Evolutionary conservation across 2,113 vertebrate species (phyloP), one percentile per base, ranked within the genome.

Genomic region (Toxotes jaculatrix): DNA sequence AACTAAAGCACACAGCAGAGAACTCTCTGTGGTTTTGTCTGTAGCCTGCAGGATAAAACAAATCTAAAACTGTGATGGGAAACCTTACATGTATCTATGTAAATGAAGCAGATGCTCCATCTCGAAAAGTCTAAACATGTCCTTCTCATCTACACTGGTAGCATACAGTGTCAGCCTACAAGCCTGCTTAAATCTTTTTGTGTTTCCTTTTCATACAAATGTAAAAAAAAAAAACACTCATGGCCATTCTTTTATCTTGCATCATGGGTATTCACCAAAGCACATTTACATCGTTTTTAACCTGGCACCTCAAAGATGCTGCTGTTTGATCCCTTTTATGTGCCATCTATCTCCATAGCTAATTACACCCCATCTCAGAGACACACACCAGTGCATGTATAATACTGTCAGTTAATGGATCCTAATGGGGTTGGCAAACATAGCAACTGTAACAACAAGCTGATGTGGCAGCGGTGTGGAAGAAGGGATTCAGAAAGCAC

Each of bases 351-450:
- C 68, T 77, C 66, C 80, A 65, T 17, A 36, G 77, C 79, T 88
- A 90, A 92, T 92, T 90, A 80, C 73, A 80, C n/a, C 65, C 38
- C 42, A 1, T 89, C 85, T 87, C 82, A 62, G 84, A 83, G 71
- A 79, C 23, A 51, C 55, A 85, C 82, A 59, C 78, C 36, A 77
- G 65, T 77, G 90, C 77, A 85, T 79, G 81, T 80, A 59, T 75
- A 83, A 89, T 72, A 60, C 80, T 69, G 85, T 76, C 74, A 79
- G 40, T 51, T 91, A 92, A 92, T 84, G 82, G 85, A 76, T 70
- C 70, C 82, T 91, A 79, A 89, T 86, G 80, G 86, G 74, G 49
- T 43, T 79, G 62, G 53, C n/a, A 32, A 55, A 80, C 10, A 38
- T 47, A 84, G 68, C 55, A 40, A 69, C 64, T 78, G 73, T 80